phyloP scores from a whole-genome alignment of 2,888 invertebrate genomes.

The Limenitis camilla region DNA sequence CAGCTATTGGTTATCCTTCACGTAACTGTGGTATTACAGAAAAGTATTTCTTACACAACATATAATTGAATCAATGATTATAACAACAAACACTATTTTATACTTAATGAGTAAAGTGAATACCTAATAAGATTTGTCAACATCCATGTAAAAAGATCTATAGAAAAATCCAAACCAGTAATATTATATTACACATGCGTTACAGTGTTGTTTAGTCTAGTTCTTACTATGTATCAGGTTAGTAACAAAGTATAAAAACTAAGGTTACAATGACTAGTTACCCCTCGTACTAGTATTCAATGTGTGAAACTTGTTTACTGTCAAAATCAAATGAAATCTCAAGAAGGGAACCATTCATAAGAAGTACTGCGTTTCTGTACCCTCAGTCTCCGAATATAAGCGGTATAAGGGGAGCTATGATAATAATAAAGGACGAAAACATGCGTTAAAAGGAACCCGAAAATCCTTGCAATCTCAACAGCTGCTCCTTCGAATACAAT shows the following conservation, averaged over 20 bases:
- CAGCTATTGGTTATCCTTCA: too few relatives aligned
- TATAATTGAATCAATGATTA: too few relatives aligned
- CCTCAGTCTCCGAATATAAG: conserved; percentile 49
- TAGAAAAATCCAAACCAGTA: neutral
- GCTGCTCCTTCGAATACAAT: conserved; percentile 61
- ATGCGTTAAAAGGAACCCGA: conserved; percentile 56
- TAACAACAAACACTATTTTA: too few relatives aligned
- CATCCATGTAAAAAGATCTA: neutral
- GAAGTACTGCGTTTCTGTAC: conserved; percentile 56
- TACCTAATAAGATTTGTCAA: neutral
- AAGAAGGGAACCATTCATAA: conserved; percentile 55
- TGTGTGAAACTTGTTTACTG: conserved; percentile 58
- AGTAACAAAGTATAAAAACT: conserved; percentile 29
- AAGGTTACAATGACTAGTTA: conserved; percentile 42
- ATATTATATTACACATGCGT: neutral
- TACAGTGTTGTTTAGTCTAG: neutral
- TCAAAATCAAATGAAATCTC: conserved; percentile 59
- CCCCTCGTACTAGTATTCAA: conserved; percentile 42
- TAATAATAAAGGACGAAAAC: conserved; percentile 63
- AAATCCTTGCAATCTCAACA: conserved; percentile 62
- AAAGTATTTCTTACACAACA: too few relatives aligned
- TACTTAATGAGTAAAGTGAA: too few relatives aligned
- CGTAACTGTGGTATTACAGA: too few relatives aligned
- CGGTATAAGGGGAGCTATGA: conserved; percentile 57
- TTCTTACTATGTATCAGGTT: conserved; percentile 8